Base-by-base conservation (phyloP, 1,140 invertebrate species). In the Drosophila pectinifera region DNA sequence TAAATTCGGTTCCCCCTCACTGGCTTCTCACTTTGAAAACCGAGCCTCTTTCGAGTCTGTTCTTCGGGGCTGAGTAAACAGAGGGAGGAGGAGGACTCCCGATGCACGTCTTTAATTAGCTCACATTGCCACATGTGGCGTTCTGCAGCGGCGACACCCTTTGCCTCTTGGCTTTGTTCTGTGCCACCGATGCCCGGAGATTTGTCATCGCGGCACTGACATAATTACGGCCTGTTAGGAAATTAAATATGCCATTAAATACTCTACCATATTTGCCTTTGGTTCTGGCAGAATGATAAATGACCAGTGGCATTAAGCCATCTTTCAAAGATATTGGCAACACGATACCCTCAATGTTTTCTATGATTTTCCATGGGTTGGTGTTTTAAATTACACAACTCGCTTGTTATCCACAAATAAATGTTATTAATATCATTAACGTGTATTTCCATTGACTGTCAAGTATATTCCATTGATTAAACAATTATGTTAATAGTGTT, bases 161-260 rank as follows among this genome's bases (percentile, higher is more conserved):
- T 64, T 45, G 10, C 45, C 8, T 8, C 28, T 62, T 3, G 28
- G 28, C 42, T 54, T 31, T 26, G 34, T 39, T 54, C 48, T 54
- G 54, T 67, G 14, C n/a, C 48, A 10, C 34, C n/a, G 64, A 70
- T 70, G 31, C 24, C 34, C 11, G 63, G 49, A 69, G 67, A 70
- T 70, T 70, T 70, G 64, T 70, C 67, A 70, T 41, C 49, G 34
- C 8, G 41, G 26, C 24, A 62, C 80, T 74, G 84, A 89, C 84
- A 88, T 78, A 77, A 88, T 88, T 73, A 88, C 58, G 64, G 70
- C 67, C 72, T 70, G 79, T 61, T 76, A 54, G 11, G 20, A 73
- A 64, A 77, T 83, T 67, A 73, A 89, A 83, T 86, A 88, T 88
- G 69, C 61, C 78, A 78, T 85, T 88, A 75, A 85, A 86, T 61